These are phyloP conservation scores for Coregonus suidteri DNA, from an alignment of 2,797 vertebrate species.

Conservation along the genomic window DNA sequence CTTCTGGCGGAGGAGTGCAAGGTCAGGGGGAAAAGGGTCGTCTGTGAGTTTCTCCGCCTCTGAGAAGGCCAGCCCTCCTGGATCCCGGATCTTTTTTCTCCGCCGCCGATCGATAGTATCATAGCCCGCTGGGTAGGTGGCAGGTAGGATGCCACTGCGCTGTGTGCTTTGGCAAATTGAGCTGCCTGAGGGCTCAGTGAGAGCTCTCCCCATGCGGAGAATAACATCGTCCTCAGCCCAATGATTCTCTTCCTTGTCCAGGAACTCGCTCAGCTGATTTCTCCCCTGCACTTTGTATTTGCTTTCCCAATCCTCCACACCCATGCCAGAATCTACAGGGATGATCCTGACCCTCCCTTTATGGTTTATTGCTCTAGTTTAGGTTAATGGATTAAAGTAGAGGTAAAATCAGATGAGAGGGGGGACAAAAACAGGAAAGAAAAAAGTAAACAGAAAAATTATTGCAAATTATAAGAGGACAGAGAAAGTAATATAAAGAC, in stretches of 20 bases:
- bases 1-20: slow-evolving; percentile 64
- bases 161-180: slow-evolving; percentile 55
- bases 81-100: slow-evolving; percentile 78
- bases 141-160: slow-evolving; percentile 55
- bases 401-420: slow-evolving; percentile 44
- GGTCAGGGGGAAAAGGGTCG: slow-evolving; percentile 56
- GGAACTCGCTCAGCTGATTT: slow-evolving; percentile 78
- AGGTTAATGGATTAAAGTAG: slow-evolving; percentile 20
- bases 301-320: slow-evolving; percentile 82
- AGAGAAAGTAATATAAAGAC: slow-evolving; percentile 47
- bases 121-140: slow-evolving; percentile 85
- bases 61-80: slow-evolving; percentile 43
- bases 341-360: slow-evolving; percentile 87
- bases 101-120: slow-evolving; percentile 85
- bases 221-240: slow-evolving; percentile 45
- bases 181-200: slow-evolving; percentile 43
- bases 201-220: slow-evolving; percentile 55
- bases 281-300: slow-evolving; percentile 80
- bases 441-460: slow-evolving; percentile 57
- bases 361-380: slow-evolving; percentile 76
- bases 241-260: slow-evolving; percentile 75
- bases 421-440: slow-evolving; percentile 53
- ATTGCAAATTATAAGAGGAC: slow-evolving; percentile 46
- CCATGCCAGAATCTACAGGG: slow-evolving; percentile 84
- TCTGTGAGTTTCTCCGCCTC: slow-evolving; percentile 46